Evolutionary conservation across 30 jellyfish, hydroid and myxozoan genomes (phyloP).

Genomic region (Nemopilema nomurai): DNA sequence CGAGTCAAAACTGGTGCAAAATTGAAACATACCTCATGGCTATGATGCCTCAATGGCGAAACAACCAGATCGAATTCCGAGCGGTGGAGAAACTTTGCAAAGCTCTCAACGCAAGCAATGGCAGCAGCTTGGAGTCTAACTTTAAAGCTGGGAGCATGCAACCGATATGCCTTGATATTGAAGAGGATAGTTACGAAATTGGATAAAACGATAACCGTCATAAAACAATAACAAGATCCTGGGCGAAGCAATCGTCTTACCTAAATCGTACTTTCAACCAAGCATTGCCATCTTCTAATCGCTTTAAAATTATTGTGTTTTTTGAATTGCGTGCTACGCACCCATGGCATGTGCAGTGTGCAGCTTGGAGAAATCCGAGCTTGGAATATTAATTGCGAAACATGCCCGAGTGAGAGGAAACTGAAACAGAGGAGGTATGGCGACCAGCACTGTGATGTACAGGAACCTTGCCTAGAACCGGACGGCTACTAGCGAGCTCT

Average conservation of each 20-base stretch:
- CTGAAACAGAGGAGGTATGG: no score
- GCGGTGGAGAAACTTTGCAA: neutral
- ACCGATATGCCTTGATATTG: slow-evolving; percentile 20
- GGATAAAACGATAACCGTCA: slow-evolving; percentile 40
- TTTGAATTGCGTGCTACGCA: neutral
- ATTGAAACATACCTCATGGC: neutral
- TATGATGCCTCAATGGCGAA: neutral
- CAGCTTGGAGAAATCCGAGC: neutral
- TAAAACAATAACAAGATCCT: slow-evolving; percentile 43
- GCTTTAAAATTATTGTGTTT: slow-evolving; percentile 31
- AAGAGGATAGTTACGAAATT: slow-evolving; percentile 38
- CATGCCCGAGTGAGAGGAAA: no score
- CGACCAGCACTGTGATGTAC: no score
- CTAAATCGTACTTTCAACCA: slow-evolving; percentile 47
- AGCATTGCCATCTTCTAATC: slow-evolving; percentile 30
- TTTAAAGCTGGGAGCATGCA: slow-evolving; percentile 34
- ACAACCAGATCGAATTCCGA: neutral
- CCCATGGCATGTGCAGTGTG: neutral
- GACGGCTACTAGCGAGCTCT: no score
- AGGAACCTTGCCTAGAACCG: no score
- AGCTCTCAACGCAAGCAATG: neutral
- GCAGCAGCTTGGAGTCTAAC: neutral
- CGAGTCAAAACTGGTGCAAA: neutral
- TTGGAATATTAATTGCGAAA: neutral
- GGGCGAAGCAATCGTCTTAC: slow-evolving; percentile 44